A percentile compares a stretch with the other conserved stretches of the same genome.
phyloP scores from a whole-genome alignment of 2,888 invertebrate genomes.

The Drosophila pegasa region DNA sequence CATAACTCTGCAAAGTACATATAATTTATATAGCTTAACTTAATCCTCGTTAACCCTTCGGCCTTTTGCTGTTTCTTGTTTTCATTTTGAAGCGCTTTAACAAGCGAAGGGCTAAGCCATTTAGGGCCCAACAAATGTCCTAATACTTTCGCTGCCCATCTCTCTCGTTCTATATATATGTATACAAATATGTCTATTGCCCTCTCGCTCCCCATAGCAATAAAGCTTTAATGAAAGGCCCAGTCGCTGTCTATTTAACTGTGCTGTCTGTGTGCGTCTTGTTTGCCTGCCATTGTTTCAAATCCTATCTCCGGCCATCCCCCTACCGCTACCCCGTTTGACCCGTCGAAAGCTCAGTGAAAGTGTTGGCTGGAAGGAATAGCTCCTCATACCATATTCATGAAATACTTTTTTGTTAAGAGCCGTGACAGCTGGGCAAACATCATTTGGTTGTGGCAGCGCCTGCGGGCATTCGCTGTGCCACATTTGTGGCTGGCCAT shows the following conservation, averaged over 20 bases:
- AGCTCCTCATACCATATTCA: constrained; percentile 65
- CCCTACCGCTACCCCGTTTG: background rate
- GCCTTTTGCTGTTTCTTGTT: background rate
- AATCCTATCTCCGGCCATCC: background rate
- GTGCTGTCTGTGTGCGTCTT: constrained; percentile 12
- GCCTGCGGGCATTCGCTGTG: constrained; percentile 61
- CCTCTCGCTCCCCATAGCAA: constrained; percentile 14
- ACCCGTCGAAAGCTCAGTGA: constrained; percentile 48
- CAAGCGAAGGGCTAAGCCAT: constrained; percentile 16
- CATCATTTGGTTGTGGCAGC: constrained; percentile 32
- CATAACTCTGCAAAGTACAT: background rate
- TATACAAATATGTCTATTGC: constrained; percentile 2
- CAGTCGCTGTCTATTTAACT: constrained; percentile 29
- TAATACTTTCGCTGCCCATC: constrained; percentile 1
- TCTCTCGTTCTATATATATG: background rate
- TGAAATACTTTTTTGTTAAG: constrained; percentile 60
- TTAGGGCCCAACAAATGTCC: constrained; percentile 32
- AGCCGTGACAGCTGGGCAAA: constrained; percentile 36
- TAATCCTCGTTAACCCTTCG: background rate
- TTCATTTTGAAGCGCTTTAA: constrained; percentile 27
- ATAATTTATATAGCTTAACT: background rate
- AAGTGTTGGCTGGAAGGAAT: constrained; percentile 56
- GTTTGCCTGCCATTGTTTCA: constrained; percentile 45
- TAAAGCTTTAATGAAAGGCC: constrained; percentile 52
- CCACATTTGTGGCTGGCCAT: constrained; percentile 53